Conservation (phyloP, 2,797 vertebrate genomes). For the Tenualosa ilisha region DNA sequence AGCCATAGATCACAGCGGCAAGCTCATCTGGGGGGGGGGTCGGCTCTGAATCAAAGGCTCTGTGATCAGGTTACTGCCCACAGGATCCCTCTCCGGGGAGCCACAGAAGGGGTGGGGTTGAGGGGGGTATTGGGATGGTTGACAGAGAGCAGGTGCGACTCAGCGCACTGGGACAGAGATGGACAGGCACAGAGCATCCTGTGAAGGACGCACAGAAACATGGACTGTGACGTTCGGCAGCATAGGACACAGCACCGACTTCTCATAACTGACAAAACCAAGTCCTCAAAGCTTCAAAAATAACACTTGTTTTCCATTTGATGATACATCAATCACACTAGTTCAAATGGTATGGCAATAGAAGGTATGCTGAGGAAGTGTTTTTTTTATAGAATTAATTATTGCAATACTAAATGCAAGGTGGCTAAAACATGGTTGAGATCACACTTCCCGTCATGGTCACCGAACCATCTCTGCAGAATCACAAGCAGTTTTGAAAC, state of each 20-base stretch:
- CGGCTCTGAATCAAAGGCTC: conserved; percentile 52
- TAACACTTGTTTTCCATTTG: no score
- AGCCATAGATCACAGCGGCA: conserved; percentile 48
- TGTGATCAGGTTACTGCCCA: conserved; percentile 47
- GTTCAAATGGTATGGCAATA: no score
- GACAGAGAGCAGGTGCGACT: conserved; percentile 49
- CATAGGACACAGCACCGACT: no score
- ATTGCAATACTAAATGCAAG: no score
- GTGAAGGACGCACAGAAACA: neutral
- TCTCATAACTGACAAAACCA: no score
- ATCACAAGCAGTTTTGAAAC: neutral
- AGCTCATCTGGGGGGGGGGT: conserved; percentile 44
- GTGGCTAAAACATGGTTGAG: no score
- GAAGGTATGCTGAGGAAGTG: no score
- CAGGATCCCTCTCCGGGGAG: conserved; percentile 35
- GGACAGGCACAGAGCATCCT: neutral
- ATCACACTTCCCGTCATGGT: no score
- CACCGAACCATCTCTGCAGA: neutral
- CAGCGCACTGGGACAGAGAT: neutral
- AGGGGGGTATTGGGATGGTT: neutral
- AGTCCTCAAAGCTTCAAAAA: no score
- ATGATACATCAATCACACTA: no score
- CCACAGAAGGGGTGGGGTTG: neutral
- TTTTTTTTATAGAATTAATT: no score
- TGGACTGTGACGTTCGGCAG: neutral